Conservation (phyloP, 2,113 vertebrate genomes). For the Spheniscus mendiculus region DNA sequence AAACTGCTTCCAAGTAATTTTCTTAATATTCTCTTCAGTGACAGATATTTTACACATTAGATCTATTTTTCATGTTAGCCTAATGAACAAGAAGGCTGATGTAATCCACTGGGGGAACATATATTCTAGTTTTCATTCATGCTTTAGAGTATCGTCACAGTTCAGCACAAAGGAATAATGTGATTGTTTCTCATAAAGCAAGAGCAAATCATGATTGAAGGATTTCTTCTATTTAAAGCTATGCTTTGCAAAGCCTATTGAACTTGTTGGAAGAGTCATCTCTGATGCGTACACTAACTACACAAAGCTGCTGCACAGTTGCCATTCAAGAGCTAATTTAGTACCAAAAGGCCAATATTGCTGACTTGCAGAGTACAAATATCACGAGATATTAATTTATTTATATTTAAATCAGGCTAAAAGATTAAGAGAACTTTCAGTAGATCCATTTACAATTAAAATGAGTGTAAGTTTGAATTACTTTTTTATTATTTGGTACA, state of each 20-base stretch:
- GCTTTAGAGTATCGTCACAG: conserved; percentile 22
- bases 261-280: conserved; percentile 24
- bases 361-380: conserved; percentile 57
- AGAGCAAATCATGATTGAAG: conserved; percentile 38
- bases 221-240: conserved; percentile 31
- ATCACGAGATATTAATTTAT: conserved; percentile 60
- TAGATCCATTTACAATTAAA: conserved; percentile 6
- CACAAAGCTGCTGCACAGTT: conserved; percentile 27
- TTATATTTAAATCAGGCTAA: conserved; percentile 51
- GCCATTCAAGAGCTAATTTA: conserved; percentile 48
- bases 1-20: neutral
- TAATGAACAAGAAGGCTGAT: conserved; percentile 46
- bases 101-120: conserved; percentile 53
- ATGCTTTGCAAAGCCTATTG: conserved; percentile 28
- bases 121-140: conserved; percentile 64
- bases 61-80: conserved; percentile 37
- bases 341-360: conserved; percentile 34
- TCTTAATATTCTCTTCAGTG: neutral
- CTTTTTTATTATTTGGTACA: conserved; percentile 1
- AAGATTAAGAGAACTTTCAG: conserved; percentile 27
- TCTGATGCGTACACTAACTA: neutral
- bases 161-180: conserved; percentile 18
- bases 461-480: neutral
- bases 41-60: neutral
- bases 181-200: conserved; percentile 49